phyloP scores from a whole-genome alignment of 2,888 invertebrate genomes.

The Hyposoter dolosus region DNA sequence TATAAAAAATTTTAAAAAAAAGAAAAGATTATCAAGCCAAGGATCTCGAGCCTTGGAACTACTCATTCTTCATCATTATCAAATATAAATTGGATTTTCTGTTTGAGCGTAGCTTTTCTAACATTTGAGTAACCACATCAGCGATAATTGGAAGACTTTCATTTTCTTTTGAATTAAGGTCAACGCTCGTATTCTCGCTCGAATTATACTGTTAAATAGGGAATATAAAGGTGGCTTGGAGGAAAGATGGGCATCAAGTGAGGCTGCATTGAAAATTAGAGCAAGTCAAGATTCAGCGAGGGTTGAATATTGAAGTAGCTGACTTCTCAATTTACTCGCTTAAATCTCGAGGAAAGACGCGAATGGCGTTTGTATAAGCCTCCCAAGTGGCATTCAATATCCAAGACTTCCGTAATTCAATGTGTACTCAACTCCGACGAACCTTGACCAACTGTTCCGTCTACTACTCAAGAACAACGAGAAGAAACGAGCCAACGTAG shows the following conservation, averaged over 20 bases:
- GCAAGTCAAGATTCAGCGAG: conserved; percentile 59
- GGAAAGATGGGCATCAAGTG: conserved; percentile 8
- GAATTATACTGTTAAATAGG: conserved; percentile 59
- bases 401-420: conserved; percentile 63
- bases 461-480: conserved; percentile 59
- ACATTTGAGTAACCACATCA: not conserved
- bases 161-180: conserved; percentile 10
- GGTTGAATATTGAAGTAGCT: conserved; percentile 67
- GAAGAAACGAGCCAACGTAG: conserved; percentile 41
- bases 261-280: conserved; percentile 58
- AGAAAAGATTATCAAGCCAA: not conserved
- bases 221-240: conserved; percentile 42
- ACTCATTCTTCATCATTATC: not conserved
- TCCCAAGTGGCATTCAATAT: conserved; percentile 31
- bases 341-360: conserved; percentile 53
- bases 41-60: too few relatives aligned
- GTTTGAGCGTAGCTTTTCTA: not conserved
- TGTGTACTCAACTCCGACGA: conserved; percentile 64
- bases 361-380: conserved; percentile 39
- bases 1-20: not conserved
- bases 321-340: conserved; percentile 64
- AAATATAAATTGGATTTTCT: not conserved
- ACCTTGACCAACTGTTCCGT: conserved; percentile 65
- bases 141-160: conserved; percentile 27
- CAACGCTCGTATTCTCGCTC: conserved; percentile 19